Conservation (phyloP, 2,888 invertebrate species). For the Drosophila neutralis region DNA sequence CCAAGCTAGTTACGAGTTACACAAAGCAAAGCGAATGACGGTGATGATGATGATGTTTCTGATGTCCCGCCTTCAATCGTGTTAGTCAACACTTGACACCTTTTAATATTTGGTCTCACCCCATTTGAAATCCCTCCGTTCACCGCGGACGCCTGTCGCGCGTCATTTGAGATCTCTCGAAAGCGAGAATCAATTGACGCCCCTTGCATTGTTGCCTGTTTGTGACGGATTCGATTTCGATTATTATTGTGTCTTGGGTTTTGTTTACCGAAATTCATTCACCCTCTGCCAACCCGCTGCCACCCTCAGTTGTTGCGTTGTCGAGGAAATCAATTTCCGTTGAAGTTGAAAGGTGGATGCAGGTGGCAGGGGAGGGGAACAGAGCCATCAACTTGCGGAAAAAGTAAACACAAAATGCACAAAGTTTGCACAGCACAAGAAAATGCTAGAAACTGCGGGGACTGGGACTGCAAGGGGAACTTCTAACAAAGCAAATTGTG, state of each 20-base stretch:
- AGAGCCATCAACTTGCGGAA: slow-evolving; percentile 42
- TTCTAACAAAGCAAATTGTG: slow-evolving; percentile 68
- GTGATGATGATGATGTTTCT: slow-evolving; percentile 32
- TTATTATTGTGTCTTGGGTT: slow-evolving; percentile 71
- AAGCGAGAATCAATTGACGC: slow-evolving; percentile 41
- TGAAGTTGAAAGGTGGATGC: slow-evolving; percentile 34
- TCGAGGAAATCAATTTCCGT: slow-evolving; percentile 74
- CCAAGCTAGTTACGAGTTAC: slow-evolving; percentile 51
- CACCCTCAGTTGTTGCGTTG: slow-evolving; percentile 3
- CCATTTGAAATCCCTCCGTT: slow-evolving; percentile 5
- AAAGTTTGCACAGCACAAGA: slow-evolving; percentile 62
- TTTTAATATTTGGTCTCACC: slow-evolving; percentile 58
- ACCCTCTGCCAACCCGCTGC: slow-evolving; percentile 7
- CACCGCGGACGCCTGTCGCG: slow-evolving; percentile 29
- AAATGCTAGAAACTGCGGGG: slow-evolving; percentile 7
- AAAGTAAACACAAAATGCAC: slow-evolving; percentile 68
- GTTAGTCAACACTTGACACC: slow-evolving; percentile 72
- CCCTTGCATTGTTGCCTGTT: slow-evolving; percentile 58
- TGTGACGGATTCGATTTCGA: slow-evolving; percentile 75
- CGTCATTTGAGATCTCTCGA: slow-evolving; percentile 34
- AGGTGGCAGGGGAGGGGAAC: not conserved
- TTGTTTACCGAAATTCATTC: slow-evolving; percentile 63
- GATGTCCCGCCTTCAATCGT: slow-evolving; percentile 38
- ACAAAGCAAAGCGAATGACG: slow-evolving; percentile 22
- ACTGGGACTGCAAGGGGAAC: slow-evolving; percentile 6